Evolutionary conservation across 2,888 invertebrate genomes (phyloP), one percentile per base, ranked within the genome.

Genomic region (Eristalis pertinax): DNA sequence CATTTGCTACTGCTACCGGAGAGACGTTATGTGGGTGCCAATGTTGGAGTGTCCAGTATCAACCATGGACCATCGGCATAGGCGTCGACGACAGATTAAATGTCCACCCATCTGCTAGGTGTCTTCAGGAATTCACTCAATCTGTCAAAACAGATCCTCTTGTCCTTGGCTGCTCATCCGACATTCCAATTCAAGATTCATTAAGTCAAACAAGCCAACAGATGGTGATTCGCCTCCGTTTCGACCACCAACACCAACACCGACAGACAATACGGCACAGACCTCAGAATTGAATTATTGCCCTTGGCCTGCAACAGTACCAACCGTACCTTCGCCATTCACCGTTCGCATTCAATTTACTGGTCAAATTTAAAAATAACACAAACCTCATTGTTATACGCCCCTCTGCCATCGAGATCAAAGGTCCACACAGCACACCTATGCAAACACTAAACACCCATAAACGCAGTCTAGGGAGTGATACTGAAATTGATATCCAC

Each of bases 401-500:
- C 62, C 35, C 67, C 41, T 72, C 22, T 35, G 43, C 13, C 26
- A 19, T 26, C 19, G 70, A 73, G 77, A 81, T 85, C 68, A 56
- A 68, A 75, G 69, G 60, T 80, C 65, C 50, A 50, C 50, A 56
- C 60, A 63, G 15, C 79, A 84, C 87, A 76, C 80, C 84, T 84
- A 80, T 80, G 60, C 76, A 87, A 87, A 84, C 87, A 83, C 38
- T 64, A 64, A 76, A 73, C 43, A 62, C 70, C 78, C 72, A 64
- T 78, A 70, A 64, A 75, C 67, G 75, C 41, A 64, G 68, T 63
- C 69, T 50, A 58, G 83, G 86, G 79, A 83, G 83, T 83, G 79
- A 79, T 60, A 80, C 76, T 83, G 87, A 80, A 84, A 87, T 64
- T 68, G 79, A 87, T 87, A 82, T 43, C 32, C 15, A 24, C 32